phyloP scores from a whole-genome alignment of 2,888 invertebrate genomes.

The Caenorhabditis sp. region DNA sequence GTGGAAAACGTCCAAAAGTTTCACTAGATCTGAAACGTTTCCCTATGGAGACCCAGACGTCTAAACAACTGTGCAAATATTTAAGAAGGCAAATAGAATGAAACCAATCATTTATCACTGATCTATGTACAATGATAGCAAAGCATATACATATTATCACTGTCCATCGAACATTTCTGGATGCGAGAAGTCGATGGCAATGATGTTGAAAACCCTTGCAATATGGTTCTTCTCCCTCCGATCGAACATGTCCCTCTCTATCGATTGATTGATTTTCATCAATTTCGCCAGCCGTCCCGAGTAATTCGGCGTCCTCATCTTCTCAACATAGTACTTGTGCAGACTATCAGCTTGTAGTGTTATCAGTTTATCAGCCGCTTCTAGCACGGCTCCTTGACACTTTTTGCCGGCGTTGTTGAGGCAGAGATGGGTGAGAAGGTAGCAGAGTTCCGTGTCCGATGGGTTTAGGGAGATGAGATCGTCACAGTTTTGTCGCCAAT shows the following conservation, averaged over 20 bases:
- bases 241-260: constrained; percentile 48
- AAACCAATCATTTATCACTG: no score
- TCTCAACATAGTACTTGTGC: constrained; percentile 57
- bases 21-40: no score
- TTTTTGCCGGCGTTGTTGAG: constrained; percentile 51
- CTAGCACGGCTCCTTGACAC: constrained; percentile 20
- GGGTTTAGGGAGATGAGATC: constrained; percentile 43
- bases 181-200: constrained; percentile 38
- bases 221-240: constrained; percentile 14
- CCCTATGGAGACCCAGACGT: no score
- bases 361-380: constrained; percentile 32
- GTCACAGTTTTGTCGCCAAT: neutral
- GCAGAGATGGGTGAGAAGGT: constrained; percentile 60
- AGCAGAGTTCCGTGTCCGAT: constrained; percentile 53
- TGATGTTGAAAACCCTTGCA: constrained; percentile 23
- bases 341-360: constrained; percentile 52
- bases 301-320: constrained; percentile 54
- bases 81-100: no score
- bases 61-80: neutral
- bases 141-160: no score
- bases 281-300: constrained; percentile 61
- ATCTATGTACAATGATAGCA: no score
- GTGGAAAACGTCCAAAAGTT: no score
- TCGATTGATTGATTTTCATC: constrained; percentile 59
- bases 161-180: constrained; percentile 44